Base-by-base conservation (phyloP, 2,888 invertebrate genomes). In the Ochropleura leucogaster region DNA sequence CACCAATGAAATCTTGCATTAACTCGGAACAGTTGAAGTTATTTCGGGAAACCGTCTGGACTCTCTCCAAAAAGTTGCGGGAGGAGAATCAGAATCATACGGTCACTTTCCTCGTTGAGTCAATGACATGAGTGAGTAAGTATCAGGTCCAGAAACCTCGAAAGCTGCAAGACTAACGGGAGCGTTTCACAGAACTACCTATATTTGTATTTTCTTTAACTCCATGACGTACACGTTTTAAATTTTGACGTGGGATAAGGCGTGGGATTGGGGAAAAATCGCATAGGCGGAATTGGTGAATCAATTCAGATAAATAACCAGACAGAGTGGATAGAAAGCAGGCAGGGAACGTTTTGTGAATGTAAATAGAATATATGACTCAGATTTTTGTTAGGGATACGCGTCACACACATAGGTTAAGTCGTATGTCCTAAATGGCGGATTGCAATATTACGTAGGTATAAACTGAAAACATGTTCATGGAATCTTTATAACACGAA, bases 31-130 rank as follows among this genome's bases (percentile, higher is more conserved):
- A 89, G 89, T 74, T 85, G 86, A 84, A 90, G 94, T 94, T 96
- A 96, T 96, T 96, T 96, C 93, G 91, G 93, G 94, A 95, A 92
- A 92, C 89, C 90, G 92, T 91, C 96, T 96, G 96, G 96, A 96
- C 93, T 91, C 90, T 92, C 93, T 96, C 96, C 96, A 96, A 96
- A 94, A 93, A 90, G 85, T 80, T 71, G 77, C 90, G 88, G 90
- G 89, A 85, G 89, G 89, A 89, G 92, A 93, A 93, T 93, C 93
- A 91, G 91, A 93, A 91, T 86, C 91, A 93, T 90, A 93, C 95
- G 93, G 94, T 94, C 96, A 95, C 94, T 95, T 94, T 94, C 92
- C 92, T 89, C 92, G 89, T 90, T 95, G 95, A 95, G 93, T 96
- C 96, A 96, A 95, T 95, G 94, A 94, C 94, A 93, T 86, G 89